Base-by-base conservation (phyloP, 2,797 vertebrate genomes). In the Hoplostethus mediterraneus region DNA sequence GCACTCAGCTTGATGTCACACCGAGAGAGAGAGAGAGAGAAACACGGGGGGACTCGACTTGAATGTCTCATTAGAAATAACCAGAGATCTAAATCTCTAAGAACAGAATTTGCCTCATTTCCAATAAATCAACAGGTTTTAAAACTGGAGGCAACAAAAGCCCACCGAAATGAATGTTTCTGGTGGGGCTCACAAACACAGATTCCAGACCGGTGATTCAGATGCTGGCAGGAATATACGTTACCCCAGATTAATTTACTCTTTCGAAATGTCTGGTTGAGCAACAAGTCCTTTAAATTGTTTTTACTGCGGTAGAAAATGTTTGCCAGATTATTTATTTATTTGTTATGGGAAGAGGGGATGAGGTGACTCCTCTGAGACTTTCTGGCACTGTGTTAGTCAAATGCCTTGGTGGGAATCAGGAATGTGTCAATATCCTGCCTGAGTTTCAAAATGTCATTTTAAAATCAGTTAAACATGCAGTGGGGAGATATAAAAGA, bases 171-270 rank as follows among this genome's bases (percentile, higher is more conserved):
- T 31, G 42, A 67, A 53, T 21, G 5, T 42, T 6, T 33, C 14
- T 51, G 36, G 40, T 47, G 36, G 58, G 13, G 4, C 6, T 68
- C 40, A 42, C 47, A 12, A 42, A 58, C 25, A 79, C 31, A 67
- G 16, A 87, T 87, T 82, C 84, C 79, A 78, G 21, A 53, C 21
- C 40, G 31, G 21, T 88, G 74, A 84, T 47, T 84, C 60, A 85
- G 10, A 74, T 38, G 13, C 49, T 76, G 57, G 28, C 38, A 49
- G 44, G 3, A 62, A 44, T 30, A 25, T 11, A 42, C 48, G 49
- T 21, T 21, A 66, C 28, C 67, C 60, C 62, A 74, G 54, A 82
- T 75, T 71, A 28, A 74, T 77, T 52, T 69, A 40, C 63, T 79
- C 47, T 64, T 73, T 79, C 54, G 53, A 59, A 69, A 58, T 55